Evolutionary conservation across 2,113 vertebrate genomes (phyloP).

Genomic region (Cryptomyrus ogoouensis): DNA sequence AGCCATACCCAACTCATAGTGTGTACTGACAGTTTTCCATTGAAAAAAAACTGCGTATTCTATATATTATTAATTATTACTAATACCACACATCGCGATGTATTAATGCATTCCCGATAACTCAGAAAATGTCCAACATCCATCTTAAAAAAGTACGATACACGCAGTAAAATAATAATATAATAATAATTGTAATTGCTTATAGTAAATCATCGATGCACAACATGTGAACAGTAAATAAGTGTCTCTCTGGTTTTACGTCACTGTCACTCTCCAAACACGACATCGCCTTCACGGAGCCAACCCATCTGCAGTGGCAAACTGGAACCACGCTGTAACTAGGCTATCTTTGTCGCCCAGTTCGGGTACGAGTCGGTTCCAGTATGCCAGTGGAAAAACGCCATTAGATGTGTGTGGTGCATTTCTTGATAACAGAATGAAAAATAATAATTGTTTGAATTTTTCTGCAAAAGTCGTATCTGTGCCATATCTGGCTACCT

Average conservation of each 20-base stretch:
- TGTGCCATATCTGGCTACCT: neutral
- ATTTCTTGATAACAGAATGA: neutral
- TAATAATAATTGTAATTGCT: neutral
- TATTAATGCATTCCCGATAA: too few relatives aligned
- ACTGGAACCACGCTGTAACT: neutral
- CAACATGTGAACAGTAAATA: neutral
- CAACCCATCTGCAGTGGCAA: neutral
- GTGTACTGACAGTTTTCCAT: neutral
- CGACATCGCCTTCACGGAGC: neutral
- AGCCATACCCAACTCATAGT: neutral
- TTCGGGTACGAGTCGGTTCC: neutral
- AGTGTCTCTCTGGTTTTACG: neutral
- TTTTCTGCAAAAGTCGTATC: neutral
- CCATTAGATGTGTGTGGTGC: neutral
- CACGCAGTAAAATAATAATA: too few relatives aligned
- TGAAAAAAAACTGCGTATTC: neutral
- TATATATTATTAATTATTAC: too few relatives aligned
- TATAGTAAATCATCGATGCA: neutral
- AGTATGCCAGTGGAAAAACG: neutral
- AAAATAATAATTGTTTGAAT: neutral
- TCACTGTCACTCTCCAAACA: neutral
- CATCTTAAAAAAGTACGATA: too few relatives aligned
- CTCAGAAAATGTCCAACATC: too few relatives aligned
- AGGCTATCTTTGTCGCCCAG: neutral
- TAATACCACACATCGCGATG: too few relatives aligned